These are phyloP conservation scores for Solenodon paradoxus DNA, from an alignment of 2,113 vertebrate species.

Conservation along the genomic window DNA sequence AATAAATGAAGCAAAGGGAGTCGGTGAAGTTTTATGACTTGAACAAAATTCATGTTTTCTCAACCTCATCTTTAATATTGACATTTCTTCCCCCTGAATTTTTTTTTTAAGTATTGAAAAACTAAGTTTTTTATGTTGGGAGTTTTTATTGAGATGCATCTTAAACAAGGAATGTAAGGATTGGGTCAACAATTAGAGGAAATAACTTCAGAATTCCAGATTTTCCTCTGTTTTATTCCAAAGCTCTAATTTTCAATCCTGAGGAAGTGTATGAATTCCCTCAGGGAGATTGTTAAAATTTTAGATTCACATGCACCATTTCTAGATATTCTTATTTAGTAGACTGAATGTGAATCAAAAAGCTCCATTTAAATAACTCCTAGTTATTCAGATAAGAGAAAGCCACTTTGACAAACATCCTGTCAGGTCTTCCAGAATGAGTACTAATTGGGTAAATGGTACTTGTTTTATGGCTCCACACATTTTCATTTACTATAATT, in stretches of 20 bases:
- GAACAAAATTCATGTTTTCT: neutral
- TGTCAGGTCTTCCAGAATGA: neutral
- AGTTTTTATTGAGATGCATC: neutral
- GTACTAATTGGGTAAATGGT: neutral
- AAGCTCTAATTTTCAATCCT: neutral
- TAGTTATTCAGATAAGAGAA: neutral
- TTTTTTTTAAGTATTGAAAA: neutral
- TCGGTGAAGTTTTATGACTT: neutral
- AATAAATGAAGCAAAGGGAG: neutral
- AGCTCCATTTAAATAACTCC: neutral
- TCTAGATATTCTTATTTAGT: neutral
- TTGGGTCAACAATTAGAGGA: neutral
- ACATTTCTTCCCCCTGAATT: neutral
- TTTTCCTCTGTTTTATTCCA: neutral
- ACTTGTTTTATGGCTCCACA: neutral
- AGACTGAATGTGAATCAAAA: neutral
- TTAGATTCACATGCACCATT: too few relatives aligned
- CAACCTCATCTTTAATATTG: neutral
- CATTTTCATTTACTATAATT: neutral
- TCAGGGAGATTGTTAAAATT: neutral
- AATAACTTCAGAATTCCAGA: neutral
- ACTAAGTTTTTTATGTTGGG: neutral
- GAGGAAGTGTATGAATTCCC: neutral
- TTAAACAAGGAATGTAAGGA: neutral
- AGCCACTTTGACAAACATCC: neutral